Evolutionary conservation across 2,888 invertebrate species (phyloP).

Genomic region (Drosophila macrospina): DNA sequence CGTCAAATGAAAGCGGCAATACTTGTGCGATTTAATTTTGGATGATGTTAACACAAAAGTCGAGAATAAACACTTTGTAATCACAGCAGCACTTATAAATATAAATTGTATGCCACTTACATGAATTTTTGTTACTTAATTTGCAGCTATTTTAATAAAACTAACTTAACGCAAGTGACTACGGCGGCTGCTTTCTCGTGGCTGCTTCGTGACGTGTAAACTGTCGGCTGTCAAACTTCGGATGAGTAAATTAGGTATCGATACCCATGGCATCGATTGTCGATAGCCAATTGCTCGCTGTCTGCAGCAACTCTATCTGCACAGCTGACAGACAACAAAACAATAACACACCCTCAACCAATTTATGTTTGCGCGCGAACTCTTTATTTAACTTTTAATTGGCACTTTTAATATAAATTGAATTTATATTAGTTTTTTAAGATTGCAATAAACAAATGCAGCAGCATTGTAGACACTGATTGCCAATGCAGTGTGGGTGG

Average conservation of each 20-base stretch:
- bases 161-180: conserved; percentile 41
- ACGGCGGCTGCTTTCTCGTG: conserved; percentile 64
- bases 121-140: conserved; percentile 40
- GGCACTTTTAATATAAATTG: neutral
- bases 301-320: conserved; percentile 23
- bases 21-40: neutral
- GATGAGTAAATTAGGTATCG: conserved; percentile 1
- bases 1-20: conserved; percentile 17
- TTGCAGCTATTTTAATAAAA: conserved; percentile 45
- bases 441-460: neutral
- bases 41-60: conserved; percentile 4
- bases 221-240: conserved; percentile 82
- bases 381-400: neutral
- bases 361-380: conserved; percentile 18
- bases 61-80: neutral
- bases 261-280: conserved; percentile 18
- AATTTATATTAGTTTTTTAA: neutral
- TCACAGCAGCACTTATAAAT: neutral
- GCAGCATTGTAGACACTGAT: neutral
- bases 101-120: conserved; percentile 56
- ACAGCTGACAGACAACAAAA: conserved; percentile 53
- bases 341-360: conserved; percentile 47
- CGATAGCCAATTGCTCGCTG: conserved; percentile 4
- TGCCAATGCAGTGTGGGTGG: conserved; percentile 19
- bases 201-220: conserved; percentile 82